These are phyloP conservation scores for Lasioglossum calceatum DNA, from an alignment of 2,888 invertebrate species.

Conservation along the genomic window DNA sequence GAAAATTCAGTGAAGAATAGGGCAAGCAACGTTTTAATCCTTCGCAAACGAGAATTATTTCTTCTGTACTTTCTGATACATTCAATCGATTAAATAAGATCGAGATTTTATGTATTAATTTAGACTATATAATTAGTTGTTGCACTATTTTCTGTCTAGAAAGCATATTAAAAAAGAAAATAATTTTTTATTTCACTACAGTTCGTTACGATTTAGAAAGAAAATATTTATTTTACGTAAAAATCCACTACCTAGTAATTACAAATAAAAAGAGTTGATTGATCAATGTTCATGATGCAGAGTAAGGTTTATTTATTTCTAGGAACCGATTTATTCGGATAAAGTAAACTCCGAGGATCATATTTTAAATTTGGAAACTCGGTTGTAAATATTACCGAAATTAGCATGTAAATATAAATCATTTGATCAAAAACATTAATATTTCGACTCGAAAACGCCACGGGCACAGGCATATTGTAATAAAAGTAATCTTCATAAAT, in stretches of 20 bases:
- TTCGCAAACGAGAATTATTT: background rate
- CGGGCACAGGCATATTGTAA: background rate
- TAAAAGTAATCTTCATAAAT: background rate
- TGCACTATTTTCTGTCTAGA: too few species aligned
- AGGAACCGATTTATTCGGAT: background rate
- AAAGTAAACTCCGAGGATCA: background rate
- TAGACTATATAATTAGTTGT: too few species aligned
- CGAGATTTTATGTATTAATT: too few species aligned
- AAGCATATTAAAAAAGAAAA: too few species aligned
- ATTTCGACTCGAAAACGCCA: background rate
- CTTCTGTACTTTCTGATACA: background rate
- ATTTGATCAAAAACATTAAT: background rate
- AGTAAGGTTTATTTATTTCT: background rate
- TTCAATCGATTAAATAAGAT: too few species aligned
- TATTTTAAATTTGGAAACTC: background rate
- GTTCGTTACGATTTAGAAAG: too few species aligned
- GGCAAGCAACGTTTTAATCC: background rate
- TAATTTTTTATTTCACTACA: too few species aligned
- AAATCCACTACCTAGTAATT: too few species aligned
- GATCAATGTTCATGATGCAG: background rate
- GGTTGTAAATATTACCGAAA: too few species aligned
- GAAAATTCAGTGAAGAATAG: background rate
- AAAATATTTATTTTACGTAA: too few species aligned
- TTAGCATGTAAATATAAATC: background rate
- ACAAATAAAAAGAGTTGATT: background rate